Conservation (phyloP, 2,797 vertebrate species). For the Myotis daubentonii region DNA sequence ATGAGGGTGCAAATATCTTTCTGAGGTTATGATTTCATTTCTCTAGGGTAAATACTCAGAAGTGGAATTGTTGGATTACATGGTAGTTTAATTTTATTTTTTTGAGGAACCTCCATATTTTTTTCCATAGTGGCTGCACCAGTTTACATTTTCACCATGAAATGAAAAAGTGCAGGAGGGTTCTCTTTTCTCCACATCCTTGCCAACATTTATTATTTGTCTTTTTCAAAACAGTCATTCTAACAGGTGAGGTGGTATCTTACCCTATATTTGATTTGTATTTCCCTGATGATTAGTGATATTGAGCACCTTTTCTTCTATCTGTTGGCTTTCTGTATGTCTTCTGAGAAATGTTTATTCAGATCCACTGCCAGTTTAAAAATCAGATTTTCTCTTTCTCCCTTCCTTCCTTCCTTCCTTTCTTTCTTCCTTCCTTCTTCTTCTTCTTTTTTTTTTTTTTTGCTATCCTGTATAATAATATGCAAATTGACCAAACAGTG, state of each 20-base stretch:
- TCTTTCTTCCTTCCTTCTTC: too few relatives aligned
- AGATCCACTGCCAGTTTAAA: not conserved
- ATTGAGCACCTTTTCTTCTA: not conserved
- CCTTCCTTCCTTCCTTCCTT: too few relatives aligned
- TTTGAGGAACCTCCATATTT: not conserved
- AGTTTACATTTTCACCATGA: not conserved
- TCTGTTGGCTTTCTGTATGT: not conserved
- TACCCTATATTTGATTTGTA: not conserved
- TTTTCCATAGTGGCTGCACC: not conserved
- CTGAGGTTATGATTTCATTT: not conserved
- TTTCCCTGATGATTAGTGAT: not conserved
- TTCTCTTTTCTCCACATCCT: not conserved
- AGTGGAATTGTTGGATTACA: not conserved
- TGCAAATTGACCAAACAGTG: too few relatives aligned
- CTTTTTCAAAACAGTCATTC: not conserved
- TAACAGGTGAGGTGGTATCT: not conserved
- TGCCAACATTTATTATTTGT: not conserved
- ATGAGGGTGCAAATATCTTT: not conserved
- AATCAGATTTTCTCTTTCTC: not conserved
- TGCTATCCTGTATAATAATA: not conserved
- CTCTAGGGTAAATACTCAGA: not conserved
- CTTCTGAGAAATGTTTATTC: not conserved
- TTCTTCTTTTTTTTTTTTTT: not conserved
- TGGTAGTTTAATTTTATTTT: not conserved
- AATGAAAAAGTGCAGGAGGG: not conserved